phyloP scores from a whole-genome alignment of 2,113 vertebrate genomes.

The Beaufortia kweichowensis region DNA sequence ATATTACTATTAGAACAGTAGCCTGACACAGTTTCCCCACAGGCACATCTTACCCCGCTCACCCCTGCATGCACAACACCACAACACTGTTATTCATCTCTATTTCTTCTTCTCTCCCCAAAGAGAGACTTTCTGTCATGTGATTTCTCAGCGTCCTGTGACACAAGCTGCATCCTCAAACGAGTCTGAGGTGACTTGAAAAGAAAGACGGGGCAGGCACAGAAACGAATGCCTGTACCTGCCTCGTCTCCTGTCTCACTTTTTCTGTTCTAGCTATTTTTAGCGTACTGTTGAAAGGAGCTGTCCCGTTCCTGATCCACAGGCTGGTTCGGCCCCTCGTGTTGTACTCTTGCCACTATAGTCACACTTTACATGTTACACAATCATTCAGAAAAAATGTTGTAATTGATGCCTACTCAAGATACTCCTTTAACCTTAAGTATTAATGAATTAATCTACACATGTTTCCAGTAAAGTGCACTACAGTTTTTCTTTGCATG shows the following conservation, averaged over 20 bases:
- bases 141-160: slow-evolving; percentile 28
- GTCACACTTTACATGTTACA: too few relatives aligned
- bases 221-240: neutral
- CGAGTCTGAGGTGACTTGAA: neutral
- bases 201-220: neutral
- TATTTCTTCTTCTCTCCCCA: neutral
- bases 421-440: too few relatives aligned
- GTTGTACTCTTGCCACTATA: too few relatives aligned
- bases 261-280: slow-evolving; percentile 37
- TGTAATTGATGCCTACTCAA: too few relatives aligned
- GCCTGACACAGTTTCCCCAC: too few relatives aligned
- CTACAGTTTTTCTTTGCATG: too few relatives aligned
- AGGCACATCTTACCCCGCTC: too few relatives aligned
- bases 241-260: neutral
- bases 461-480: too few relatives aligned
- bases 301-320: slow-evolving; percentile 38
- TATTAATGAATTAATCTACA: too few relatives aligned
- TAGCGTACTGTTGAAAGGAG: slow-evolving; percentile 38
- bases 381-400: too few relatives aligned
- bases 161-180: slow-evolving; percentile 30
- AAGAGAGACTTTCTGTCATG: slow-evolving; percentile 7
- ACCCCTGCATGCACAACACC: neutral
- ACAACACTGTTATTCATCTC: neutral
- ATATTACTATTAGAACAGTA: too few relatives aligned
- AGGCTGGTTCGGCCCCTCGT: neutral